phyloP scores from a whole-genome alignment of 92 coral and sea anemone species.

The Chrysogorgia sp. region DNA sequence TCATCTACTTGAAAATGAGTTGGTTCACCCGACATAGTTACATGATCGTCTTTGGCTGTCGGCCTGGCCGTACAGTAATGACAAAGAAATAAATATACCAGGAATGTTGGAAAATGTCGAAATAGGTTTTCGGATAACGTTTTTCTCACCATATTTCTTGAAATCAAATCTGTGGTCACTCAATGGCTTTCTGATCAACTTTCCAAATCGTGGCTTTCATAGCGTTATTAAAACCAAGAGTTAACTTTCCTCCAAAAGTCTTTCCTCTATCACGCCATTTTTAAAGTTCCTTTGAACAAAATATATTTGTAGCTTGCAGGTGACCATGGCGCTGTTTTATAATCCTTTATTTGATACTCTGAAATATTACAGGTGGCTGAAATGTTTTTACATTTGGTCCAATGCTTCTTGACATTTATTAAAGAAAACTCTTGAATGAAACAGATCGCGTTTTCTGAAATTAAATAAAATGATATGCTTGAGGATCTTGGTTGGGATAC shows the following conservation, averaged over 20 bases:
- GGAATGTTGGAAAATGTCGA: background rate
- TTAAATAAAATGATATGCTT: background rate
- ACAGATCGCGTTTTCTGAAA: background rate
- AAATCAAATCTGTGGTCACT: no score
- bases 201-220: no score
- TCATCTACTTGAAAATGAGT: slow-evolving; percentile 99
- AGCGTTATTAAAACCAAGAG: no score
- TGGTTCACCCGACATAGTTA: slow-evolving; percentile 94
- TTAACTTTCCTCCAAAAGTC: background rate
- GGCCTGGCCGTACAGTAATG: slow-evolving; percentile 10
- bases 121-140: no score
- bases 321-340: background rate
- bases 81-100: background rate
- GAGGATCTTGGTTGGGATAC: no score
- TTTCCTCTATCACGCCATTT: background rate
- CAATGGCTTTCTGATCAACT: no score
- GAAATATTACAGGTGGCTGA: slow-evolving; percentile 18
- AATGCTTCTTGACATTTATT: background rate
- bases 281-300: background rate
- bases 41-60: slow-evolving; percentile 49
- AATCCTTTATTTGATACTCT: background rate
- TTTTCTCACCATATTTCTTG: no score
- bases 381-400: slow-evolving; percentile 3
- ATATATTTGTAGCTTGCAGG: background rate
- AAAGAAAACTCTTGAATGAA: background rate